phyloP scores from a whole-genome alignment of 2,888 invertebrate species.

The Tipula unca region DNA sequence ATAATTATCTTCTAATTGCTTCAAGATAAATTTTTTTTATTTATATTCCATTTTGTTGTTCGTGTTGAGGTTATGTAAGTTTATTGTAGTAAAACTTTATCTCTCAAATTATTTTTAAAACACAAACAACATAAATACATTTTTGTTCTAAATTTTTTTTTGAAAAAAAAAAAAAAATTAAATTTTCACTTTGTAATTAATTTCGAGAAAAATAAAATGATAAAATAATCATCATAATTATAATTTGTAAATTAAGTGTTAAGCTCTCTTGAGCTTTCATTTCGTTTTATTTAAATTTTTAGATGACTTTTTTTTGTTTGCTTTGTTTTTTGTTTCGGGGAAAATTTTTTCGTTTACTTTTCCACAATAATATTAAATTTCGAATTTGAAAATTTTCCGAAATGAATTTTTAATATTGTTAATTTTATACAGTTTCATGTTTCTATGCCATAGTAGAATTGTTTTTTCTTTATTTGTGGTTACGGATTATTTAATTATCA shows the following conservation, averaged over 20 bases:
- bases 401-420: not conserved
- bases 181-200: not conserved
- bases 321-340: not conserved
- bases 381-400: not conserved
- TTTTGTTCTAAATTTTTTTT: not conserved
- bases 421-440: not conserved
- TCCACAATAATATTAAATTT: not conserved
- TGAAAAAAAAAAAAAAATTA: not conserved
- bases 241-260: not conserved
- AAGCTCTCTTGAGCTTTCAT: not conserved
- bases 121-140: not conserved
- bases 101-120: not conserved
- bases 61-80: not conserved
- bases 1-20: not conserved
- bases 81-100: not conserved
- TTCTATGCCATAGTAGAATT: not conserved
- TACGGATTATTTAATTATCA: not conserved
- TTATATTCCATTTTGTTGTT: not conserved
- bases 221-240: not conserved
- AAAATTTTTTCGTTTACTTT: not conserved
- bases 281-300: not conserved
- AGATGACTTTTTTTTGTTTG: not conserved
- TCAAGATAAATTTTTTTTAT: not conserved
- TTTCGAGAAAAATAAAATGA: not conserved
- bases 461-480: not conserved